A percentile compares a stretch with the other conserved stretches of the same genome.
These are phyloP conservation scores for Caenorhabditis latens DNA, from an alignment of 1,140 invertebrate genomes.

Conservation along the genomic window DNA sequence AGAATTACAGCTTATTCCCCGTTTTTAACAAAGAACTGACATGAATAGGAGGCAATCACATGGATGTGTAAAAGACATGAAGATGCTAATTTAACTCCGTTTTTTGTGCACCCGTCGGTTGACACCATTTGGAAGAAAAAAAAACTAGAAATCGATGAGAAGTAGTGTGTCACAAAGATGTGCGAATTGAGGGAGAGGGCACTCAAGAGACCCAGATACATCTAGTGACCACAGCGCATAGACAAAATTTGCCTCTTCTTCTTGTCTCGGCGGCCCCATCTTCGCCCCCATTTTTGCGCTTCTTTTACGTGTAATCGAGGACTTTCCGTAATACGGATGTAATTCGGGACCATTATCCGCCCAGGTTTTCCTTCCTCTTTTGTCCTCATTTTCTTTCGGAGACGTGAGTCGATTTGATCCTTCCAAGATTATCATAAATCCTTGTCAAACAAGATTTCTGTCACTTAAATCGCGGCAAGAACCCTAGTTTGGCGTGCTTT, in stretches of 20 bases:
- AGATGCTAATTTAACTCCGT: not conserved
- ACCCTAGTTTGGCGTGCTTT: conserved; percentile 24
- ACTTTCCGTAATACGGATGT: not conserved
- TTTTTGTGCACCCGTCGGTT: not conserved
- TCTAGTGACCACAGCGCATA: conserved; percentile 46
- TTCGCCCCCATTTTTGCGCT: conserved; percentile 20
- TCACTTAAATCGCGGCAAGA: conserved; percentile 15
- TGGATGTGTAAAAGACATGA: not conserved
- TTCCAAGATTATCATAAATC: conserved; percentile 18
- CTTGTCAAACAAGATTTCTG: conserved; percentile 27
- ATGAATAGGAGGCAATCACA: not conserved
- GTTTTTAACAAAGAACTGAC: not conserved
- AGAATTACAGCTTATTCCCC: not conserved
- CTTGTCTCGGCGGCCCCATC: conserved; percentile 30
- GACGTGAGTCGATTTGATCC: not conserved
- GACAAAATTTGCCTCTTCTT: conserved; percentile 47
- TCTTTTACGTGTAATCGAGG: conserved; percentile 45
- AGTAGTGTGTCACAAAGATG: conserved; percentile 56
- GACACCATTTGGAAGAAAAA: conserved; percentile 37
- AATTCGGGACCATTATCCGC: not conserved
- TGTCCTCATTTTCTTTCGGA: not conserved
- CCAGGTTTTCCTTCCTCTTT: not conserved
- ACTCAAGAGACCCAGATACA: conserved; percentile 36
- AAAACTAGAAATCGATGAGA: conserved; percentile 55
- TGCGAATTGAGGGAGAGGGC: conserved; percentile 50